Evolutionary conservation across 2,797 vertebrate species (phyloP), one percentile per base, ranked within the genome.

Genomic region (Miichthys miiuy): DNA sequence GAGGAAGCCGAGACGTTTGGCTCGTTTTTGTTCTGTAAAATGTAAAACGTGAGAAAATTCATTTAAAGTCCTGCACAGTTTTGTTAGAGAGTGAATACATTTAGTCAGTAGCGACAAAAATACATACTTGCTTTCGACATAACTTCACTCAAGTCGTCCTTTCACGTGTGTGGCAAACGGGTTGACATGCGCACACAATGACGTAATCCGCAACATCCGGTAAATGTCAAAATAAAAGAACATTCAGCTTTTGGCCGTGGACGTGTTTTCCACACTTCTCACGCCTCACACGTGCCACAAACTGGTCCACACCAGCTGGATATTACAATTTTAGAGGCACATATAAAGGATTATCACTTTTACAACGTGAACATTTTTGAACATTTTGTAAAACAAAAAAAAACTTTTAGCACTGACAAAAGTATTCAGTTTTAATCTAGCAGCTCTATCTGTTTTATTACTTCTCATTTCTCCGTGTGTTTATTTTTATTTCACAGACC

Each of bases 41-140:
- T 5, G 34, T 13, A 72, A 68, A 6, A 83, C 58, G 83, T 9
- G 11, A 75, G 12, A 67, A 1, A 21, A 57, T 14, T 13, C 0
- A 56, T 23, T 80, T 63, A 47, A 55, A 72, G 68, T 13, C 3
- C 34, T 1, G 1, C 11, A 8, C 0, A 34, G 3, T 2, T 3
- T 21, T 8, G 34, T 50, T 1, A 21, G 0, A 0, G 3, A 47
- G 21, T 5, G 1, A 18, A 51, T 0, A 58, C 6, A 13, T 3
- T 42, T 6, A 18, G 8, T 50, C 2, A n/a, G 52, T 14, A 1
- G 1, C 0, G 10, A 41, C 54, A 3, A 30, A 30, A 63, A 68
- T 61, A 95, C 95, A 6, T 81, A 96, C 95, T 96, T 0, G 94
- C 69, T 94, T 96, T 96, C 0, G 95, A 93, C 95, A 96, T 96